A percentile compares a stretch with the other conserved stretches of the same genome.
Evolutionary conservation across 2,888 invertebrate species (phyloP).

Genomic region (Tetrapedia diversipes): DNA sequence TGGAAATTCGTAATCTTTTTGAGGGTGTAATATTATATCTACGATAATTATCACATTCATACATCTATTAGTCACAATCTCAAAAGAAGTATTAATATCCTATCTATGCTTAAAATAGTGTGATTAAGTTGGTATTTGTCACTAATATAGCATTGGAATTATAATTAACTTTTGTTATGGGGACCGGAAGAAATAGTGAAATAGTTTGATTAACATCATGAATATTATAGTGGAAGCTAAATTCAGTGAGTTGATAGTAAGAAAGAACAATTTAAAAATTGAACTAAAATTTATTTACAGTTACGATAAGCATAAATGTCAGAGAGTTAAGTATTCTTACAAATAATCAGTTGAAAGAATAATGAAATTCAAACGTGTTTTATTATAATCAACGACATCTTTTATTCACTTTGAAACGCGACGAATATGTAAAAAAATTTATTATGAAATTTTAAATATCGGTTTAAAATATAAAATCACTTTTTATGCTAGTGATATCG

Average conservation of each 20-base stretch:
- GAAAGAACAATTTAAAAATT: conserved; percentile 5
- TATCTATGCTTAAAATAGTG: background rate
- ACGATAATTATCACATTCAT: conserved; percentile 5
- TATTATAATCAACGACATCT: background rate
- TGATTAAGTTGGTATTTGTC: conserved; percentile 1
- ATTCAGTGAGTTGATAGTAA: conserved; percentile 33
- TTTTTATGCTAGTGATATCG: conserved; percentile 6
- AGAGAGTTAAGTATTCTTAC: background rate
- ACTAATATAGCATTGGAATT: background rate
- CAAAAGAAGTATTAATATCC: no score
- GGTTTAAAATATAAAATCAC: background rate
- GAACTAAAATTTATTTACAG: conserved; percentile 21
- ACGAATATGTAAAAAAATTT: conserved; percentile 9
- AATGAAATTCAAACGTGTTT: conserved; percentile 43
- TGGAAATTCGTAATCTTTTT: background rate
- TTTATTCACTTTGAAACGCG: background rate
- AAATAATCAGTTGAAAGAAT: conserved; percentile 17
- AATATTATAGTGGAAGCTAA: conserved; percentile 27
- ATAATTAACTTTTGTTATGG: background rate
- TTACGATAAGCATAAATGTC: conserved; percentile 42
- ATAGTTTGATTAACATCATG: conserved; percentile 23
- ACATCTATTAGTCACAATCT: conserved; percentile 6
- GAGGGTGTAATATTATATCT: background rate
- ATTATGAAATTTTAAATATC: conserved; percentile 16
- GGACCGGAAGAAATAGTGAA: background rate